Evolutionary conservation across 2,797 vertebrate genomes (phyloP).

Genomic region (Phaenicophaeus curvirostris): DNA sequence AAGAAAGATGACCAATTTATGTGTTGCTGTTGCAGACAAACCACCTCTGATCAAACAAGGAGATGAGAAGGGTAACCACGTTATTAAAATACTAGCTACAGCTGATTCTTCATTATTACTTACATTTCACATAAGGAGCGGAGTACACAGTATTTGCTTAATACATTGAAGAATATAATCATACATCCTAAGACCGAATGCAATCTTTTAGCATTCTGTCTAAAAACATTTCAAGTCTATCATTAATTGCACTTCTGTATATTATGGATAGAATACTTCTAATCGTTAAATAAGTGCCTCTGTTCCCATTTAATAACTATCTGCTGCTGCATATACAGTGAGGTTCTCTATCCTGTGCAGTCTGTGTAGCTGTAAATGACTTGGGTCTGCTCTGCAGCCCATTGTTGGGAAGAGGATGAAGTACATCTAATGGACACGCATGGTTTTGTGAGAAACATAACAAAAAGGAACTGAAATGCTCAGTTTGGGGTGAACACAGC

Average conservation of each 20-base stretch:
- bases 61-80: neutral
- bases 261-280: neutral
- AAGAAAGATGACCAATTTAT: neutral
- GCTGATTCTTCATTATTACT: constrained; percentile 30
- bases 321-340: neutral
- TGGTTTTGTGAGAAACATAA: rapidly evolving
- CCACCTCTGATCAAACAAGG: neutral
- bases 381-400: neutral
- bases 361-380: neutral
- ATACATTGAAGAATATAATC: neutral
- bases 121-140: neutral
- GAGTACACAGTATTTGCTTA: neutral
- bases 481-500: neutral
- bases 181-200: neutral
- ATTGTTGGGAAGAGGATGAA: rapidly evolving
- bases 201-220: neutral
- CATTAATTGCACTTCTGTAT: neutral
- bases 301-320: neutral
- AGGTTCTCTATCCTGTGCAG: neutral
- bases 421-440: rapidly evolving
- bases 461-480: neutral
- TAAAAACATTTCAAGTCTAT: neutral
- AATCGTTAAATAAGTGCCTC: neutral
- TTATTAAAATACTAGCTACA: constrained; percentile 16
- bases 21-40: neutral